These are phyloP conservation scores for Pangasius larnaudii DNA, from an alignment of 2,797 vertebrate genomes.

Conservation along the genomic window DNA sequence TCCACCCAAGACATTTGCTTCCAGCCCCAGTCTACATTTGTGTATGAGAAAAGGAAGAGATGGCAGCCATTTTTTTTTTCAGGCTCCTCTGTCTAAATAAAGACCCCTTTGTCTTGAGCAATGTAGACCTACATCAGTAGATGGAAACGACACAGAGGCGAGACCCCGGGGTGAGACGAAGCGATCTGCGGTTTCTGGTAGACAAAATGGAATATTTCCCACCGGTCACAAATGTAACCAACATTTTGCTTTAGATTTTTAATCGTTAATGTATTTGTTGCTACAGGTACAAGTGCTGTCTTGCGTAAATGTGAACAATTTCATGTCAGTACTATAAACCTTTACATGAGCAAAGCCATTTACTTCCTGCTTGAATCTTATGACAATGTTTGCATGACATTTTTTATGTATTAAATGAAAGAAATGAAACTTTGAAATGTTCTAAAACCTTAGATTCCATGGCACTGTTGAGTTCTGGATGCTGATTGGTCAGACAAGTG, in stretches of 20 bases:
- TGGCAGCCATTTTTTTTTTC: neutral
- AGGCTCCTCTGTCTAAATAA: constrained; percentile 68
- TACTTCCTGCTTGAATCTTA: neutral
- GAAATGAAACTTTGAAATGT: neutral
- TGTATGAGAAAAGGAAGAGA: constrained; percentile 17
- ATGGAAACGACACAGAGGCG: constrained; percentile 72
- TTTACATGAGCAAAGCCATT: neutral
- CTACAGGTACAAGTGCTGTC: neutral
- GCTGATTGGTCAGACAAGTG: neutral
- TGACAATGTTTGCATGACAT: neutral
- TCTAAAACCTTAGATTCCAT: neutral
- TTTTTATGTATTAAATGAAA: neutral
- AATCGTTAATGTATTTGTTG: neutral
- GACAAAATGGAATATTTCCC: neutral
- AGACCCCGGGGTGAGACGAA: constrained; percentile 66
- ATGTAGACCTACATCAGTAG: constrained; percentile 66
- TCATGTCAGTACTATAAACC: neutral
- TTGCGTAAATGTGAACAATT: neutral
- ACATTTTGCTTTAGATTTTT: neutral
- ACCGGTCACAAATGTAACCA: neutral
- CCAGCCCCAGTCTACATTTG: constrained; percentile 15
- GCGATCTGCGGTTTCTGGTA: constrained; percentile 65
- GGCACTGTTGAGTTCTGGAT: neutral
- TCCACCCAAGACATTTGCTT: constrained; percentile 32
- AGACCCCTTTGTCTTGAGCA: constrained; percentile 69